Conservation (phyloP, 2,113 vertebrate species). For the Cercopithecus mona region DNA sequence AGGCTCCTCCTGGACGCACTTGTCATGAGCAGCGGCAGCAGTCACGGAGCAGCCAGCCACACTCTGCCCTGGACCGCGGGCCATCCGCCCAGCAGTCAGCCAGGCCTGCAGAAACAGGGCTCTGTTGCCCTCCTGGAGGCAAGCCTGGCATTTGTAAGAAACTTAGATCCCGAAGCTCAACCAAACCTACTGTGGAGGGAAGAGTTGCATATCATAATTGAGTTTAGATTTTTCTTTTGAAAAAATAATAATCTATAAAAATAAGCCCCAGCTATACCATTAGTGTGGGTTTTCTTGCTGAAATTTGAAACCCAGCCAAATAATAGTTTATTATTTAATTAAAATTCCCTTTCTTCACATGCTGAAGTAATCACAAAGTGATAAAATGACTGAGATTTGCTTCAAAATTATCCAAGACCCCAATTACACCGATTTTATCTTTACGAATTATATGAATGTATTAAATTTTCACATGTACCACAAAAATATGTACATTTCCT, state of each 20-base stretch:
- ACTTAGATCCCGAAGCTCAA: not conserved
- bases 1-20: constrained; percentile 60
- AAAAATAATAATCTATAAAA: not conserved
- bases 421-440: not conserved
- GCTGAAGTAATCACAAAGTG: not conserved
- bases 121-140: not conserved
- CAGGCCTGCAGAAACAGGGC: not conserved
- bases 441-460: not conserved
- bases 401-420: not conserved
- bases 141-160: not conserved
- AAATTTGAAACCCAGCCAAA: constrained; percentile 6
- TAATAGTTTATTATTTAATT: not conserved
- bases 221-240: not conserved
- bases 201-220: not conserved
- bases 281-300: not conserved
- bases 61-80: not conserved
- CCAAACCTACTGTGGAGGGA: not conserved
- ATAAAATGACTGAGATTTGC: not conserved
- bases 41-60: not conserved
- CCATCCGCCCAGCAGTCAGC: not conserved
- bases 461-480: not conserved
- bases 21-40: not conserved
- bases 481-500: not conserved
- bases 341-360: not conserved
- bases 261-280: not conserved